These are phyloP conservation scores for Nasonia longicornis DNA, from an alignment of 1,140 invertebrate genomes.

Conservation along the genomic window DNA sequence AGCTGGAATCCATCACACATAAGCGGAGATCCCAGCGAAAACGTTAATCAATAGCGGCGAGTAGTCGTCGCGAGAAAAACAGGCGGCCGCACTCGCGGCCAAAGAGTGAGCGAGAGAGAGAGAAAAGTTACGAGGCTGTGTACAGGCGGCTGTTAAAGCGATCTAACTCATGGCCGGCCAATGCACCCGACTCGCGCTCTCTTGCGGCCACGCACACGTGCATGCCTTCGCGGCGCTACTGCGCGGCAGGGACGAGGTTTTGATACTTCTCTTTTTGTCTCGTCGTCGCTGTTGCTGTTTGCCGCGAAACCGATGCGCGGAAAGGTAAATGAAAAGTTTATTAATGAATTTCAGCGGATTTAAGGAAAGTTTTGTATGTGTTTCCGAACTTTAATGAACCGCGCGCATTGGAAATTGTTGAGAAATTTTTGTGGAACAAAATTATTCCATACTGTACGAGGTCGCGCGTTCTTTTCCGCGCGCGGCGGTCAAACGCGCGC, in stretches of 20 bases:
- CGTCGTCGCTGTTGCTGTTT: not conserved
- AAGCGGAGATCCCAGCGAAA: not conserved
- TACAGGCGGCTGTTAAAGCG: conserved; percentile 60
- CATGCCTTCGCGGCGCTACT: conserved; percentile 21
- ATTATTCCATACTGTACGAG: no score
- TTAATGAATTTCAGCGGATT: not conserved
- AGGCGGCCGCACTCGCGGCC: not conserved
- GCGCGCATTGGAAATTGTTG: not conserved
- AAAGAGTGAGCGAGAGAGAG: conserved; percentile 28
- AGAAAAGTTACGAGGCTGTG: conserved; percentile 64
- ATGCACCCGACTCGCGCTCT: conserved; percentile 55
- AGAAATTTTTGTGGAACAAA: not conserved
- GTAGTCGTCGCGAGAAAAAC: not conserved
- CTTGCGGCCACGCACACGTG: not conserved
- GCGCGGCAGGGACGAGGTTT: not conserved
- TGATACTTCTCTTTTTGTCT: not conserved
- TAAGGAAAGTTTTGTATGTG: not conserved
- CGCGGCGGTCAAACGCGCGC: not conserved
- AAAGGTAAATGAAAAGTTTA: conserved; percentile 1
- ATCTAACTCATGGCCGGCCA: conserved; percentile 65
- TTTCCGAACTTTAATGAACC: not conserved
- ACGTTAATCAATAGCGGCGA: conserved; percentile 17
- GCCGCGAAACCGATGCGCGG: not conserved
- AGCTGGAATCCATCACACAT: no score
- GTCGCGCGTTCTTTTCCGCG: not conserved